Conservation (phyloP, 2,113 vertebrate genomes). For the Ceuthmochares aereus region DNA sequence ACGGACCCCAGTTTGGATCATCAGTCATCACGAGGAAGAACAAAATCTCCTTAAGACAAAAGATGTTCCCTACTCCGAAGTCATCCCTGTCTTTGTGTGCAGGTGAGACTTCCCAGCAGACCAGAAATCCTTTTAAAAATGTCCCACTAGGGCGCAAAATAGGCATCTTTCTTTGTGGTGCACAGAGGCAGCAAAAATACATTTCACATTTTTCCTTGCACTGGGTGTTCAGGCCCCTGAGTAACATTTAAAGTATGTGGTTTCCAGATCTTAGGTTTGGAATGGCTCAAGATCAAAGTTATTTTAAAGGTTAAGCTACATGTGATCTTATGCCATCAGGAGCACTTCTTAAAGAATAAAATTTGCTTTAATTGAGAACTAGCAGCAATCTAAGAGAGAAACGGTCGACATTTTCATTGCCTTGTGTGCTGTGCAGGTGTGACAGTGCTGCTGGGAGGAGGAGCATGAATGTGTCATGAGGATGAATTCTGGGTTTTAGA, state of each 20-base stretch:
- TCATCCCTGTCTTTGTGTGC: neutral
- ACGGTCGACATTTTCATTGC: neutral
- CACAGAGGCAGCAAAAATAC: neutral
- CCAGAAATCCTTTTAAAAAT: neutral
- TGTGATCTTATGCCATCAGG: neutral
- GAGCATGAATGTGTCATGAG: accelerated
- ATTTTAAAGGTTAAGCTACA: neutral
- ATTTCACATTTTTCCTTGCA: neutral
- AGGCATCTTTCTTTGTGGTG: neutral
- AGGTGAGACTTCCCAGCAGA: neutral
- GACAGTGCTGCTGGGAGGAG: neutral
- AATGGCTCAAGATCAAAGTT: neutral
- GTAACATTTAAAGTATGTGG: neutral
- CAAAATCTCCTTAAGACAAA: neutral
- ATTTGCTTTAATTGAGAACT: constrained; percentile 5
- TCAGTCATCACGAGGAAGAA: neutral
- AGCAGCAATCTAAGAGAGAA: neutral
- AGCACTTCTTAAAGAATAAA: neutral
- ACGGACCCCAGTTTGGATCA: neutral
- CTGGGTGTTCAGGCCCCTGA: neutral
- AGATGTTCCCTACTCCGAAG: neutral
- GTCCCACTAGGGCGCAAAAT: neutral
- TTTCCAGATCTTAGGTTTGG: neutral
- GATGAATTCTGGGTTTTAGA: neutral
- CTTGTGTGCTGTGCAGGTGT: accelerated